These are phyloP conservation scores for Lithobates pipiens DNA, from an alignment of 2,797 vertebrate genomes.

Conservation along the genomic window DNA sequence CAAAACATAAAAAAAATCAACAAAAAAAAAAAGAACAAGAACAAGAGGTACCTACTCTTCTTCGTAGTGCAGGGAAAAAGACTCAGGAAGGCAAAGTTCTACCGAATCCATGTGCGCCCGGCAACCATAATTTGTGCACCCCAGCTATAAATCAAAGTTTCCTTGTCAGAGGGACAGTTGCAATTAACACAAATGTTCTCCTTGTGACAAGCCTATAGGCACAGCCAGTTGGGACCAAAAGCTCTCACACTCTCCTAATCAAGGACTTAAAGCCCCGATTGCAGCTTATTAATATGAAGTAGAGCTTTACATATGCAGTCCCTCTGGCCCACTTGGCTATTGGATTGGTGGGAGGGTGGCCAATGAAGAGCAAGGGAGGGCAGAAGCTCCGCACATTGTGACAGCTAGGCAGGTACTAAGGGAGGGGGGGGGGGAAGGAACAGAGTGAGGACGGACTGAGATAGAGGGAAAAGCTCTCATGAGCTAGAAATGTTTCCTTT, in stretches of 20 bases:
- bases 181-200: constrained; percentile 86
- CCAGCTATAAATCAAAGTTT: constrained; percentile 93
- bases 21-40: constrained; percentile 21
- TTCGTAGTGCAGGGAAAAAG: constrained; percentile 98
- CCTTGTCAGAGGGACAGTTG: constrained; percentile 83
- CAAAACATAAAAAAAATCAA: constrained; percentile 10
- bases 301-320: constrained; percentile 92
- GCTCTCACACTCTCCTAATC: constrained; percentile 95
- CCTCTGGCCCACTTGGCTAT: constrained; percentile 79
- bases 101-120: constrained; percentile 97
- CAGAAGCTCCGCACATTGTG: constrained; percentile 75
- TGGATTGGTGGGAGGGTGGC: constrained; percentile 85
- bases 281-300: constrained; percentile 99
- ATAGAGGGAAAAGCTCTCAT: constrained; percentile 64
- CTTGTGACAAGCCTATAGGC: constrained; percentile 82
- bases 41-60: constrained; percentile 98
- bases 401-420: constrained; percentile 76
- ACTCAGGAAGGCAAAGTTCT: constrained; percentile 96
- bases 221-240: constrained; percentile 93
- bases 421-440: constrained; percentile 65
- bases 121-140: constrained; percentile 89
- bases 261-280: constrained; percentile 98
- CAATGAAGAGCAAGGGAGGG: constrained; percentile 80
- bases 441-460: constrained; percentile 74
- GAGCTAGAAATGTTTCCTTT: constrained; percentile 57